Evolutionary conservation across 2,113 vertebrate species (phyloP).

Genomic region (Spheniscus mendiculus): DNA sequence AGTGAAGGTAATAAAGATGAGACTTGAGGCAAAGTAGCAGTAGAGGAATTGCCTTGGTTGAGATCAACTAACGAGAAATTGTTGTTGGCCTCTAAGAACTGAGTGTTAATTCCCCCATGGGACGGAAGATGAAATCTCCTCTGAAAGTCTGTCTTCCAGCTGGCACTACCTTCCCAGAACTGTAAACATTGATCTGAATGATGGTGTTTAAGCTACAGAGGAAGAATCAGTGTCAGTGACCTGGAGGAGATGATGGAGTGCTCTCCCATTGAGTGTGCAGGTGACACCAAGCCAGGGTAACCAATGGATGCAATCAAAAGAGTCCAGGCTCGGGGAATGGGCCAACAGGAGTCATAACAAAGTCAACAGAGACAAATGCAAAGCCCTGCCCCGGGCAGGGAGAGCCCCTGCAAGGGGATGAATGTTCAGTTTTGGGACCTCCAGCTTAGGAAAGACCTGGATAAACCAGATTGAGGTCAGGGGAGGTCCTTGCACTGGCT

Average conservation of each 20-base stretch:
- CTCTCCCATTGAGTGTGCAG: background rate
- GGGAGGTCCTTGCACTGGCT: rapidly evolving
- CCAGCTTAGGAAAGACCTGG: background rate
- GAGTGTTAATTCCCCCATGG: background rate
- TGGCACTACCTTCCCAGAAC: background rate
- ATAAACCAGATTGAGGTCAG: background rate
- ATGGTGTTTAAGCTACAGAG: background rate
- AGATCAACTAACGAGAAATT: background rate
- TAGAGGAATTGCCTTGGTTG: background rate
- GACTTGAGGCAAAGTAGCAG: background rate
- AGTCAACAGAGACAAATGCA: background rate
- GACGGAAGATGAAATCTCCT: background rate
- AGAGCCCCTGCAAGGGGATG: background rate
- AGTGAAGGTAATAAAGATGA: background rate
- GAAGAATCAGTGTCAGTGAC: background rate
- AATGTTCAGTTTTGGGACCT: background rate
- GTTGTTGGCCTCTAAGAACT: background rate
- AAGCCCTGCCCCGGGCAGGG: background rate
- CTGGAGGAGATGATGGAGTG: background rate
- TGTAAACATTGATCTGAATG: background rate
- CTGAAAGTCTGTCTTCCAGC: background rate
- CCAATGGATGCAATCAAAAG: background rate
- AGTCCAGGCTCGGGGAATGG: background rate
- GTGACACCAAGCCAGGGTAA: background rate
- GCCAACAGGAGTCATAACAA: background rate